Evolutionary conservation across 2,888 invertebrate species (phyloP).

Genomic region (Pherbina coryleti): DNA sequence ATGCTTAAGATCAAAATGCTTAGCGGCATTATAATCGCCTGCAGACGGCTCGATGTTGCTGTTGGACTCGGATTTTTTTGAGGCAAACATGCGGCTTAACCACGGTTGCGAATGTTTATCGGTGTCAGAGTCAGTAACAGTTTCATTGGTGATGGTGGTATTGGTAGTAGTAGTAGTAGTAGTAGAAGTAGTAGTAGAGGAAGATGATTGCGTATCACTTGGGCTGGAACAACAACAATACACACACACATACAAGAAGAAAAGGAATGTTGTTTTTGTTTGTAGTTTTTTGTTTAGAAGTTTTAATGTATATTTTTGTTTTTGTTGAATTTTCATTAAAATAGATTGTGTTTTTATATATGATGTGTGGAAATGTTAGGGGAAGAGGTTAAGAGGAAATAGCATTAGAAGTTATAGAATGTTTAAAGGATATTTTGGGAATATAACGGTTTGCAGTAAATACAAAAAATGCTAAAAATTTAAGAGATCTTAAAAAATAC

Average conservation of each 20-base stretch:
- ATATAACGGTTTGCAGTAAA: not conserved
- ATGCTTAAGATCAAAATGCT: constrained; percentile 67
- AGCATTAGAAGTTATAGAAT: not conserved
- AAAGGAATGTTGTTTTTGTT: constrained; percentile 45
- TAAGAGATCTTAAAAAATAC: not conserved
- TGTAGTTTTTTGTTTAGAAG: constrained; percentile 35
- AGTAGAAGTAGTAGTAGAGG: constrained; percentile 58
- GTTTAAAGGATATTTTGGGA: not conserved
- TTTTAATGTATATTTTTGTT: constrained; percentile 9
- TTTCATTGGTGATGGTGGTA: constrained; percentile 59
- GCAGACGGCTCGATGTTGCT: constrained; percentile 47
- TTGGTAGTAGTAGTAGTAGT: constrained; percentile 60
- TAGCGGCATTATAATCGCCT: constrained; percentile 59
- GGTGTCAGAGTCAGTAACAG: constrained; percentile 58
- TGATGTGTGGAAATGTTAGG: not conserved
- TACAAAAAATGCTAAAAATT: not conserved
- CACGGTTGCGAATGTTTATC: constrained; percentile 65
- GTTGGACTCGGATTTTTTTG: constrained; percentile 52
- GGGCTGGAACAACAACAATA: constrained; percentile 67
- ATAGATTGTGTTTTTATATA: not conserved
- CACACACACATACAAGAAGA: constrained; percentile 48
- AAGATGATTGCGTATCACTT: constrained; percentile 64
- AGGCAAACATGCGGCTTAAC: constrained; percentile 68
- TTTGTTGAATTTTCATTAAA: not conserved
- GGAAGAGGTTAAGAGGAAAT: not conserved